Evolutionary conservation across 2,888 invertebrate genomes (phyloP), one percentile per base, ranked within the genome.

Genomic region (Saturnia japonica): DNA sequence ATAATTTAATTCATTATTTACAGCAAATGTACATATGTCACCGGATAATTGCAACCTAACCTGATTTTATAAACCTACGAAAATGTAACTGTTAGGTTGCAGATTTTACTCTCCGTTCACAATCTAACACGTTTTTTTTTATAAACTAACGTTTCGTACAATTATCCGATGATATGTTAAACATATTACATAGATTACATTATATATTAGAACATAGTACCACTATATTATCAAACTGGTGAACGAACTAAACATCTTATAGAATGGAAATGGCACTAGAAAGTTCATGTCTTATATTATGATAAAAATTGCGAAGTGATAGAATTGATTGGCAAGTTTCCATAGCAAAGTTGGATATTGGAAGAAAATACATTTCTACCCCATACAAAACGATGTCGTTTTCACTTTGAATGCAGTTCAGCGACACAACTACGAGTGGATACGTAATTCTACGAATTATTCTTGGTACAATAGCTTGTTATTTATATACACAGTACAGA

Each of bases 371-470:
- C 28, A 47, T 72, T 64, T 7, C 4, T 54, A 54, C 54, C 54
- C 54, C 70, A 68, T 64, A 73, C 67, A 74, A 73, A 73, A 54
- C 64, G 70, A 68, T 73, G 69, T 71, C 68, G 69, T 74, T 72
- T 74, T 72, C 72, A 70, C 67, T 67, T 28, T 71, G 68, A 68
- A 86, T 85, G 85, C 84, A 82, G 88, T 85, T 85, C 86, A 83
- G 83, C 80, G 90, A 87, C 89, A 73, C 71, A 72, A 68, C 67
- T 54, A n/a, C n/a, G n/a, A n/a, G n/a, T 34, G 70, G 47, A 43
- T 62, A 80, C 77, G 47, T 68, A 74, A 68, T 91, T 90, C 88
- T 78, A 42, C 82, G 89, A 89, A 90, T 71, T 34, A 34, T 34
- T 74, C 76, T 67, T 78, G 69, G 82, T 80, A 84, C 86, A 86